These are phyloP conservation scores for Odontesthes bonariensis DNA, from an alignment of 2,113 vertebrate species.

Conservation along the genomic window DNA sequence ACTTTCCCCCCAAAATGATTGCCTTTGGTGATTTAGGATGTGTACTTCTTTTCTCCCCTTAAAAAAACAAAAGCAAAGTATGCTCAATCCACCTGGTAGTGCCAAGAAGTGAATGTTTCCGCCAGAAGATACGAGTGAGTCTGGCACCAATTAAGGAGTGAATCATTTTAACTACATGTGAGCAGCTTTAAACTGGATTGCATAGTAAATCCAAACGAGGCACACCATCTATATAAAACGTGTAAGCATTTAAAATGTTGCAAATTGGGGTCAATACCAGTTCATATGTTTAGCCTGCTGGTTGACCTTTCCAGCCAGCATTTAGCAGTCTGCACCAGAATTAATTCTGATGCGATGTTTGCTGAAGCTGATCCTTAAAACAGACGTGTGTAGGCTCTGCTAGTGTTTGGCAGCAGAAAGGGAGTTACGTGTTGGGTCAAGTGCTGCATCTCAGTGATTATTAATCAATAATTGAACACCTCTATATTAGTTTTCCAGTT, in stretches of 20 bases:
- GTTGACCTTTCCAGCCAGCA: neutral
- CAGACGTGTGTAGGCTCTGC: neutral
- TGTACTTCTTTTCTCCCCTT: neutral
- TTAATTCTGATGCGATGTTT: slow-evolving; percentile 1
- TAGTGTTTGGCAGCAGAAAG: neutral
- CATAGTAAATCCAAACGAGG: slow-evolving; percentile 6
- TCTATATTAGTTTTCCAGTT: neutral
- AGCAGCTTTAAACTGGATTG: slow-evolving; percentile 3
- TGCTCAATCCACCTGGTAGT: slow-evolving; percentile 42
- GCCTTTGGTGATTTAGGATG: neutral
- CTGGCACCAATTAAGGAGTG: slow-evolving; percentile 38
- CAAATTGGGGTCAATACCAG: neutral
- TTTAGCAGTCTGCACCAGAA: neutral
- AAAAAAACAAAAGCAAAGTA: slow-evolving; percentile 19
- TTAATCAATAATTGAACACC: slow-evolving; percentile 22
- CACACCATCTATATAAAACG: neutral
- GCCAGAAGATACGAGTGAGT: slow-evolving; percentile 27
- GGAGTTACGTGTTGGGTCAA: neutral
- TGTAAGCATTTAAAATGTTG: neutral
- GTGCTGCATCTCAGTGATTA: slow-evolving; percentile 2
- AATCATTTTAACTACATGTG: slow-evolving; percentile 25
- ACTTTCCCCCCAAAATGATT: neutral
- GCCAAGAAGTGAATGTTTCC: slow-evolving; percentile 8
- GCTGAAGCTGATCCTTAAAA: neutral
- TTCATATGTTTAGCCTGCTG: neutral